Base-by-base conservation (phyloP, 2,113 vertebrate species). In the Colius striatus region DNA sequence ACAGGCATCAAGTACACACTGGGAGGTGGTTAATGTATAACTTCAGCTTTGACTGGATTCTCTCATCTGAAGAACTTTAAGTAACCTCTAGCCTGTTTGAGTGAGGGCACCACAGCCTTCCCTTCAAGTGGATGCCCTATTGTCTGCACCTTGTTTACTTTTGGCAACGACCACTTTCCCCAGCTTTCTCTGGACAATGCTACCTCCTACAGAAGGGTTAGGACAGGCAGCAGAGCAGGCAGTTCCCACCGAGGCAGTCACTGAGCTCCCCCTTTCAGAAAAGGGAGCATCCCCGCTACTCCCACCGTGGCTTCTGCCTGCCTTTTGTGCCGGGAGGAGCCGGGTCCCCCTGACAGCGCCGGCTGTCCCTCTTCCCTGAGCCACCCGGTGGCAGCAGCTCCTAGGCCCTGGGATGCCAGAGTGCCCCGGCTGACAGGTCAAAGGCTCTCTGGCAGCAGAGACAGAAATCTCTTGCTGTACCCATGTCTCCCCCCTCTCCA, bases 331-430 rank as follows among this genome's bases (percentile, higher is more conserved):
- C 5, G 3, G 0, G 15, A 9, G 65, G 19, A 62, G 26, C 5
- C 3, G 3, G 6, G 47, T 53, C 11, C 50, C 22, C 45, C 9
- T 5, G 10, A 0, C 9, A 4, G 25, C 41, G 1, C 29, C 13
- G 84, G 10, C 75, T 92, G 90, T 87, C 76, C 82, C 92, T 81
- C 79, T n/a, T 13, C 2, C 1, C 83, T 13, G 45, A 62, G 75
- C 94, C 96, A 1, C 88, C 90, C 61, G 95, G 88, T 55, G 94
- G 95, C 96, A 96, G 94, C 92, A 95, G 27, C 78, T 61, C 55
- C 87, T 79, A 93, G 92, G 16, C 63, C 82, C 84, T 73, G 63
- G 36, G 62, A 50, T 77, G 23, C 13, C 53, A 3, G 30, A 5
- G 32, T 2, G 21, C 55, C 70, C 3, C 32, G 8, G 1, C 38